phyloP scores from a whole-genome alignment of 1,140 invertebrate species.

The Lineus longissimus region DNA sequence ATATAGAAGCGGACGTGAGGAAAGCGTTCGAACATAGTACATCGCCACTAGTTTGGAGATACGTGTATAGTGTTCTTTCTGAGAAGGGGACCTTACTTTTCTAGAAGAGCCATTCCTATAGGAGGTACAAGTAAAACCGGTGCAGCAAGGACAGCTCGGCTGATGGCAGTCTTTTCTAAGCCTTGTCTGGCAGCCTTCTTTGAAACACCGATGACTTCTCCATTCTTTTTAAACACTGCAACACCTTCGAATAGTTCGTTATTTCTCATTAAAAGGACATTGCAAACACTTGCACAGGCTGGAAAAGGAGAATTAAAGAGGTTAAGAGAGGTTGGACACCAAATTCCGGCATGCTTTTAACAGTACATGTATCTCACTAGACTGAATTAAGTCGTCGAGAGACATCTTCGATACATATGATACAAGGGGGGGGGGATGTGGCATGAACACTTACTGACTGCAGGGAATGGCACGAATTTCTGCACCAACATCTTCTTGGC shows the following conservation, averaged over 20 bases:
- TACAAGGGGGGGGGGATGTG: too few relatives aligned
- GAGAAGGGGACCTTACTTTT: slow-evolving; percentile 42
- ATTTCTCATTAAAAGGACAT: slow-evolving; percentile 58
- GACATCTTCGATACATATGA: too few relatives aligned
- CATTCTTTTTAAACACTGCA: slow-evolving; percentile 52
- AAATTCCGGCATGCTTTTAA: too few relatives aligned
- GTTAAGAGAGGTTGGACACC: too few relatives aligned
- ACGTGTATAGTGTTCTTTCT: too few relatives aligned
- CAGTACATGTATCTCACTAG: too few relatives aligned
- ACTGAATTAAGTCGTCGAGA: too few relatives aligned
- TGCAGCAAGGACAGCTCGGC: slow-evolving; percentile 50
- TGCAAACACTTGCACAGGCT: slow-evolving; percentile 55
- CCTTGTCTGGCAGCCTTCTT: slow-evolving; percentile 56
- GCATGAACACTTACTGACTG: slow-evolving; percentile 54
- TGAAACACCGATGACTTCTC: slow-evolving; percentile 55
- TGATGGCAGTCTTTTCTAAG: slow-evolving; percentile 49
- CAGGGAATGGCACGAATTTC: slow-evolving; percentile 58
- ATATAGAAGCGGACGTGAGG: too few relatives aligned
- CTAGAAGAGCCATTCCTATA: slow-evolving; percentile 48
- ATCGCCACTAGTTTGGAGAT: too few relatives aligned
- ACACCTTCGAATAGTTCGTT: slow-evolving; percentile 57
- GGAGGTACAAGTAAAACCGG: slow-evolving; percentile 53
- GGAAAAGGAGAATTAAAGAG: slow-evolving; percentile 14
- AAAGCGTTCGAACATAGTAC: too few relatives aligned
- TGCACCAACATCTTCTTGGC: slow-evolving; percentile 55